Percentiles rank a stretch among this genome's conserved stretches.
Conservation (phyloP, 2,797 vertebrate genomes). For the Lagodon rhomboides region DNA sequence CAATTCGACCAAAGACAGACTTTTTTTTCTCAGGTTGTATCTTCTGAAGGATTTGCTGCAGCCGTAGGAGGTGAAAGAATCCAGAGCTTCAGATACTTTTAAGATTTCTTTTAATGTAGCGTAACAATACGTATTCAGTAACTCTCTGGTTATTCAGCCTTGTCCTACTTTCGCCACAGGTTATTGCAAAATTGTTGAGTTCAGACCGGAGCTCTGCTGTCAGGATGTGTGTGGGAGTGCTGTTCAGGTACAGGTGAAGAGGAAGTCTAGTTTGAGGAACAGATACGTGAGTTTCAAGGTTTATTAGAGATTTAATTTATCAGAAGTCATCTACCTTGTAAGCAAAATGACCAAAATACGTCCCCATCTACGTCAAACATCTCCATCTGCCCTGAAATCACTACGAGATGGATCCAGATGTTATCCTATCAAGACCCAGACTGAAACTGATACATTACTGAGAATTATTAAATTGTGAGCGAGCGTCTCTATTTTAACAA, state of each 20-base stretch:
- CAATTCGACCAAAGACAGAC: not conserved
- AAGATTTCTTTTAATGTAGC: not conserved
- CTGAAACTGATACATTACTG: too few species aligned
- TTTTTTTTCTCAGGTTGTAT: not conserved
- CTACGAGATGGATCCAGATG: too few species aligned
- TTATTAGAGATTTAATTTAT: too few species aligned
- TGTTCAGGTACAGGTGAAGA: conserved; percentile 9
- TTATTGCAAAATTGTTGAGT: not conserved
- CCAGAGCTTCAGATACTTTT: not conserved
- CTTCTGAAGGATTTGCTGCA: not conserved
- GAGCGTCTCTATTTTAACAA: too few species aligned
- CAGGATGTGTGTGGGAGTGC: not conserved
- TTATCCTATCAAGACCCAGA: too few species aligned
- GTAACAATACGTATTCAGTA: not conserved
- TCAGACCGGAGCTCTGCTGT: not conserved
- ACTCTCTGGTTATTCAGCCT: not conserved
- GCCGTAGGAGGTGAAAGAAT: not conserved
- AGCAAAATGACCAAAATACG: too few species aligned
- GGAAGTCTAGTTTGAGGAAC: not conserved
- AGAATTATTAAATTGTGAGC: too few species aligned
- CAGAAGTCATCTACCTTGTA: too few species aligned
- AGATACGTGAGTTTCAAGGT: not conserved
- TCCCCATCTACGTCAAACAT: too few species aligned
- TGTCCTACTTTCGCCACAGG: not conserved
- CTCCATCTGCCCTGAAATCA: too few species aligned